A percentile compares a stretch with the other conserved stretches of the same genome.
These are phyloP conservation scores for Syrrhaptes paradoxus DNA, from an alignment of 2,113 vertebrate species.

Conservation along the genomic window DNA sequence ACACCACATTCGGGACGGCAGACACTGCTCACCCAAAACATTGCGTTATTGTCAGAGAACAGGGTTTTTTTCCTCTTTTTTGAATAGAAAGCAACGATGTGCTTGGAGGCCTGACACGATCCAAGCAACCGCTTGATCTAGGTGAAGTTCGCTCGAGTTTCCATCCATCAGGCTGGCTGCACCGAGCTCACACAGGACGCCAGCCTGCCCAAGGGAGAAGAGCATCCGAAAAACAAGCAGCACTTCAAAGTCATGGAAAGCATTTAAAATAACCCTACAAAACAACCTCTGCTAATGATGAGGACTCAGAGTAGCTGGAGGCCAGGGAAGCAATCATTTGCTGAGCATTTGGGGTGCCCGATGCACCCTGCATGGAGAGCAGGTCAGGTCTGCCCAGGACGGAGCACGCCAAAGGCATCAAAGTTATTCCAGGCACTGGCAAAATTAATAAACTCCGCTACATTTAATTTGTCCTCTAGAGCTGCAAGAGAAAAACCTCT, in stretches of 20 bases:
- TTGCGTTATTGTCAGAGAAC: not conserved
- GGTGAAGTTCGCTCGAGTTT: not conserved
- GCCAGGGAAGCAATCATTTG: not conserved
- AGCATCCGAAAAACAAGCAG: not conserved
- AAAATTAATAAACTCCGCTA: not conserved
- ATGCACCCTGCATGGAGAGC: not conserved
- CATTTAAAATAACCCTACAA: not conserved
- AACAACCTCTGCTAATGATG: not conserved
- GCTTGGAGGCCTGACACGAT: not conserved
- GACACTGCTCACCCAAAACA: not conserved
- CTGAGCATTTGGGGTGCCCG: not conserved
- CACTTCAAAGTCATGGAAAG: not conserved
- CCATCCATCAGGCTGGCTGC: not conserved
- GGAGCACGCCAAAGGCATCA: not conserved
- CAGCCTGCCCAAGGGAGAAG: not conserved
- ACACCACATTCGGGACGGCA: no score
- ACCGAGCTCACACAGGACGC: not conserved
- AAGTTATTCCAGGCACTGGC: not conserved
- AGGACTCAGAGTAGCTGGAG: not conserved
- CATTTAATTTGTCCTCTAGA: not conserved
- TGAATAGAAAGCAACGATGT: not conserved
- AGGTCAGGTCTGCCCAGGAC: not conserved
- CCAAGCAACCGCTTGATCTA: not conserved
- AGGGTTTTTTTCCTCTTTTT: not conserved
- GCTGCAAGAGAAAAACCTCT: not conserved